A percentile compares a stretch with the other conserved stretches of the same genome.
phyloP scores from a whole-genome alignment of 2,797 vertebrate genomes.

The Cyprinodon diabolis region DNA sequence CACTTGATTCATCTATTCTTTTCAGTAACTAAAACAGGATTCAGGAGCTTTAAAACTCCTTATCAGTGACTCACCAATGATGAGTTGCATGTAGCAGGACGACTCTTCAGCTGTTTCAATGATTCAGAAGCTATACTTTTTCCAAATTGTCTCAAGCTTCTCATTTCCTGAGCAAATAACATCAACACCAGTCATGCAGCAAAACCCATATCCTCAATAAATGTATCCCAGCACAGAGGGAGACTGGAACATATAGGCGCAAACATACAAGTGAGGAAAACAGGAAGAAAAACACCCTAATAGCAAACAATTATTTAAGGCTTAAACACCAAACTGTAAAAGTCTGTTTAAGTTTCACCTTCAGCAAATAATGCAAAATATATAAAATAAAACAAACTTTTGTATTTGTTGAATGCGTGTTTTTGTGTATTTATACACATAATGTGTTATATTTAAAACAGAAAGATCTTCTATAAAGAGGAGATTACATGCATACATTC shows the following conservation, averaged over 20 bases:
- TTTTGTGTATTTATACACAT: not conserved
- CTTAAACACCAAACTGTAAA: not conserved
- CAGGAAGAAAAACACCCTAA: conserved; percentile 3
- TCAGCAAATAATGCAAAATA: not conserved
- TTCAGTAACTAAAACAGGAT: not conserved
- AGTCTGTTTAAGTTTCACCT: not conserved
- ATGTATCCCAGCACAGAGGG: conserved; percentile 4
- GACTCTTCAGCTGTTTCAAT: not conserved
- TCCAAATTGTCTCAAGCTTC: not conserved
- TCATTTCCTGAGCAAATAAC: too few species aligned
- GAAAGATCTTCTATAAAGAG: not conserved
- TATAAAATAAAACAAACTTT: not conserved
- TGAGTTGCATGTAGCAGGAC: not conserved
- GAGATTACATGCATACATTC: not conserved
- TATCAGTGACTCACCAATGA: not conserved
- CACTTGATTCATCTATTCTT: not conserved
- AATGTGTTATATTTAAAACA: conserved; percentile 4
- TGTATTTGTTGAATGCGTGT: not conserved
- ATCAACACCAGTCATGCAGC: not conserved
- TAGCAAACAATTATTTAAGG: not conserved
- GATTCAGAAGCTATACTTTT: not conserved
- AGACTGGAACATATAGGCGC: conserved; percentile 1
- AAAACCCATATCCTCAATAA: conserved; percentile 21
- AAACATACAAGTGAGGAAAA: conserved; percentile 1
- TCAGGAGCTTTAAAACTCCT: not conserved